Evolutionary conservation across 1,140 invertebrate species (phyloP).

Genomic region (Scaptomyza hsui): DNA sequence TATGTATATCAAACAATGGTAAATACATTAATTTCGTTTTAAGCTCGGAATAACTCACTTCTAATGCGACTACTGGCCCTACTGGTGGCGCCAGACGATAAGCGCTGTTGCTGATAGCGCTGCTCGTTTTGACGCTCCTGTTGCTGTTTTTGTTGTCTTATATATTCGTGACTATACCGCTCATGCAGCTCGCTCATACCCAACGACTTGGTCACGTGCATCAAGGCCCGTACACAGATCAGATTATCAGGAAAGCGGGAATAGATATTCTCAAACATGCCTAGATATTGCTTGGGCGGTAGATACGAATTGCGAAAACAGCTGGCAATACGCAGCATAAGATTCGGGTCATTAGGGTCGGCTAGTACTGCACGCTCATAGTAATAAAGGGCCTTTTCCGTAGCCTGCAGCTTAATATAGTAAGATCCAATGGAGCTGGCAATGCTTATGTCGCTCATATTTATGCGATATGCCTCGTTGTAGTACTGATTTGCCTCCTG

Average conservation of each 20-base stretch:
- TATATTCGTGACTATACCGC: conserved; percentile 91
- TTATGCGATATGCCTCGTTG: conserved; percentile 95
- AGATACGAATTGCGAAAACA: conserved; percentile 91
- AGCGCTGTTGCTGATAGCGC: conserved; percentile 88
- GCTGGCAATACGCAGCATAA: conserved; percentile 93
- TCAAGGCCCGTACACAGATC: conserved; percentile 93
- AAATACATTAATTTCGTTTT: not conserved
- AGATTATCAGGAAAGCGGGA: conserved; percentile 93
- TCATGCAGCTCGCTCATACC: conserved; percentile 87
- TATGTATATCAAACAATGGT: not conserved
- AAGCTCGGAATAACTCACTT: conserved; percentile 52
- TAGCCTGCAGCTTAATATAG: conserved; percentile 93
- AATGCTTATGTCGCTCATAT: conserved; percentile 94
- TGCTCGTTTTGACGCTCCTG: conserved; percentile 85
- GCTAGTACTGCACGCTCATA: conserved; percentile 95
- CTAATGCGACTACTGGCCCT: conserved; percentile 74
- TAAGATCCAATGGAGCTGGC: conserved; percentile 97
- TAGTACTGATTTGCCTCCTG: conserved; percentile 97
- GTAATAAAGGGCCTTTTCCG: conserved; percentile 95
- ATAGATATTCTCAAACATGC: conserved; percentile 92
- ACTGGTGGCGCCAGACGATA: conserved; percentile 85
- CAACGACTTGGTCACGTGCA: conserved; percentile 91
- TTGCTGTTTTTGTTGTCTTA: conserved; percentile 88
- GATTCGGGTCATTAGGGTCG: conserved; percentile 93
- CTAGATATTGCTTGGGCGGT: conserved; percentile 92